Evolutionary conservation across 2,888 invertebrate genomes (phyloP), one percentile per base, ranked within the genome.

Genomic region (Acronicta alni): DNA sequence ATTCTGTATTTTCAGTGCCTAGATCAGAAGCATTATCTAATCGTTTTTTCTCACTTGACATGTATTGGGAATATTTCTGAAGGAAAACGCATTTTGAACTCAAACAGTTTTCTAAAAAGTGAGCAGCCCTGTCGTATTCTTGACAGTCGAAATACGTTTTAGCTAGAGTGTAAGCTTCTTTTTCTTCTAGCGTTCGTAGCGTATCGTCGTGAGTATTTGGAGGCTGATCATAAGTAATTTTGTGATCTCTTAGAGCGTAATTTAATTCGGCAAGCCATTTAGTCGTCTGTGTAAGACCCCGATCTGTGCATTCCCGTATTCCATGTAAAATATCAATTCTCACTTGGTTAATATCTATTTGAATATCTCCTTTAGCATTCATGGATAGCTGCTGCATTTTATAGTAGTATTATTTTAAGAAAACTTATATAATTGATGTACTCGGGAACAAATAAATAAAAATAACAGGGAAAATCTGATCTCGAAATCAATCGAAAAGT

Each of bases 251-350:
- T 42, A 98, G 83, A 0, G 98, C 96, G 85, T 95, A 97, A 89
- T 97, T 97, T 84, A 98, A 92, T 89, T 98, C 98, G 0, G 98
- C 96, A 60, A 98, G 93, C 98, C 98, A 98, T 95, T 98, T 98
- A 17, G 97, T 96, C 67, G 97, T 97, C 81, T 98, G 97, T 67
- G 96, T 89, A 48, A 98, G 92, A 35, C 98, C 97, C 53, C 98
- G 95, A 80, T 97, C 96, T 17, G 96, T 96, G 87, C 98, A 98
- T 90, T 98, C 97, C 43, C 84, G 85, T 54, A 94, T 92, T 65
- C 92, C 94, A 54, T 87, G 79, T 51, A 87, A 75, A 72, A 94
- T 88, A 81, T 94, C 94, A 68, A 87, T 81, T 58, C 92, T 85
- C n/a, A 92, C 90, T 88, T 92, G 90, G 58, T 85, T 88, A 64